Conservation (phyloP, 2,888 invertebrate species). For the Hirtodrosophila trivittata region DNA sequence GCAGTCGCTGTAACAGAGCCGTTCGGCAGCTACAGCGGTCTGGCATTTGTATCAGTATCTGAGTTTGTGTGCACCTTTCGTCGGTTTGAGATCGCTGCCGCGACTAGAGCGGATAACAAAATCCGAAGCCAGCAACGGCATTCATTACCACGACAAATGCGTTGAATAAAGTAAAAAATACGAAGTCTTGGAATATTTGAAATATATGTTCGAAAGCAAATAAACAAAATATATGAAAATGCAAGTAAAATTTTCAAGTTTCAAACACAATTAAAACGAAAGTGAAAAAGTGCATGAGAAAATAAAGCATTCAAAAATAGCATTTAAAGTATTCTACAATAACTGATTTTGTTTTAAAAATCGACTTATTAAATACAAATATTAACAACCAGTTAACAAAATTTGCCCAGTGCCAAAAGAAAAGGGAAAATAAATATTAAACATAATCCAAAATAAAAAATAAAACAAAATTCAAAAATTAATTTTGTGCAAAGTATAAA, state of each 20-base stretch:
- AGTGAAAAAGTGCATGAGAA: conserved; percentile 31
- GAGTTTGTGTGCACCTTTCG: conserved; percentile 82
- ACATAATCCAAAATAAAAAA: conserved; percentile 19
- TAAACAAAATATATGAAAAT: conserved; percentile 42
- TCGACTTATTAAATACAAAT: conserved; percentile 54
- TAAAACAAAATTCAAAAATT: conserved; percentile 21
- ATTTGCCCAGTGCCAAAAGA: conserved; percentile 48
- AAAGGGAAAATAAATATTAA: conserved; percentile 21
- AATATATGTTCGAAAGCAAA: conserved; percentile 29
- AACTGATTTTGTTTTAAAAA: conserved; percentile 81
- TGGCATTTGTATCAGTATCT: conserved; percentile 39
- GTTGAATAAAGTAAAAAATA: conserved; percentile 30
- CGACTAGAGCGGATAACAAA: conserved; percentile 52
- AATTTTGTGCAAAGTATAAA: conserved; percentile 44
- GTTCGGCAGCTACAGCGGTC: conserved; percentile 24
- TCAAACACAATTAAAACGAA: conserved; percentile 25
- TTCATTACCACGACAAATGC: conserved; percentile 37
- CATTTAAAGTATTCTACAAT: conserved; percentile 21
- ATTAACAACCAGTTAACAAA: conserved; percentile 43
- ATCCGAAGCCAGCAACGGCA: conserved; percentile 19
- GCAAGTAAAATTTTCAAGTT: conserved; percentile 41
- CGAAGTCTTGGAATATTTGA: conserved; percentile 12
- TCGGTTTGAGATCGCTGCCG: conserved; percentile 79
- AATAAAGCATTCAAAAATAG: conserved; percentile 23
- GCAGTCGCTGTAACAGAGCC: conserved; percentile 12